phyloP scores from a whole-genome alignment of 2,888 invertebrate genomes.

The Scelioninae gen. 2 region DNA sequence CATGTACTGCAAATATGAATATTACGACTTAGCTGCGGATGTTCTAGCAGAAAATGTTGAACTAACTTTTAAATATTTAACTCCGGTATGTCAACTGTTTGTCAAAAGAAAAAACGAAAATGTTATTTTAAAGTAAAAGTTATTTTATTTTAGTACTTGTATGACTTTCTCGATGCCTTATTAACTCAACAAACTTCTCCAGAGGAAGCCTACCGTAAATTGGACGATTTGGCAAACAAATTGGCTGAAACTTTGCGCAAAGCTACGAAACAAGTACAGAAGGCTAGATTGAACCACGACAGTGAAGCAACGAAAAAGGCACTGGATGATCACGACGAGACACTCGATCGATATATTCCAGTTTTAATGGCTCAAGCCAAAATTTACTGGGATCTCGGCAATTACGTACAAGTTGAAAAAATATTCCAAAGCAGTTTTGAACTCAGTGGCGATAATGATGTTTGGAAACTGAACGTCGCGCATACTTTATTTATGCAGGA shows the following conservation, averaged over 20 bases:
- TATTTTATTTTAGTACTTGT: constrained; percentile 81
- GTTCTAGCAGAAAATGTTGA: constrained; percentile 98
- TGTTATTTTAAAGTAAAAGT: too few species aligned
- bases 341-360: constrained; percentile 94
- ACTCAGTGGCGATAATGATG: constrained; percentile 97
- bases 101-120: too few species aligned
- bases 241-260: constrained; percentile 93
- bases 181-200: constrained; percentile 98
- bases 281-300: constrained; percentile 91
- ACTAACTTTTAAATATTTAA: constrained; percentile 95
- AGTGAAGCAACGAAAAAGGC: constrained; percentile 92
- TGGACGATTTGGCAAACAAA: constrained; percentile 94
- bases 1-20: constrained; percentile 97
- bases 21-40: constrained; percentile 98
- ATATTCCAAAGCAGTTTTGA: constrained; percentile 98
- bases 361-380: constrained; percentile 99
- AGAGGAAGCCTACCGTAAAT: constrained; percentile 95
- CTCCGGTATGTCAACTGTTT: constrained; percentile 79
- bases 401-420: constrained; percentile 96
- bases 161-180: constrained; percentile 96
- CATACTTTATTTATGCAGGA: constrained; percentile 99
- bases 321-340: constrained; percentile 93
- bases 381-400: constrained; percentile 98
- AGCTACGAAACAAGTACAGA: constrained; percentile 95
- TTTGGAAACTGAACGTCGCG: constrained; percentile 98